Evolutionary conservation across 2,888 invertebrate genomes (phyloP), one percentile per base, ranked within the genome.

Genomic region (Tricholauxania praeusta): DNA sequence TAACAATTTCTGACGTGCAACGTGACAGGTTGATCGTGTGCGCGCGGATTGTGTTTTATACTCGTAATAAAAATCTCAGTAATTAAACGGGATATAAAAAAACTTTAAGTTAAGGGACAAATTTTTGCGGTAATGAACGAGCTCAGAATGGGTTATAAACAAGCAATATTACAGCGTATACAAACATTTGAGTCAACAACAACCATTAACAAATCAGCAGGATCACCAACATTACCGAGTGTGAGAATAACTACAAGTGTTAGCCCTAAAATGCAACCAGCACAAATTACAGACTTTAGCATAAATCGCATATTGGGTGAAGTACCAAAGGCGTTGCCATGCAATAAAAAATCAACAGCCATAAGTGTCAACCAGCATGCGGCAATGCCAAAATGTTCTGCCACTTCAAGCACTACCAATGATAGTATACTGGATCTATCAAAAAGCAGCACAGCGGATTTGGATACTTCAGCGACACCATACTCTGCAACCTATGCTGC

Each of bases 231-330:
- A 55, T 51, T 14, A 14, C 3, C 69, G 15, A 51, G 14, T 12
- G 49, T 17, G 1, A 7, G 28, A 32, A 10, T 51, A 17, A 19
- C 28, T 15, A 62, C 62, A 69, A 69, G 72, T 73, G 49, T 67
- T 12, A 28, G 72, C 48, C 3, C 71, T 17, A 39, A 7, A 39
- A 64, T 19, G 75, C 74, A 57, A 1, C 75, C 55, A 1, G 72
- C 73, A 12, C 82, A 84, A 73, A 81, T 84, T 2, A 87, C 87
- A 2, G 88, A 87, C 76, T 87, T 87, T 68, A 87, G 87, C 75
- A 87, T 87, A 17, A 85, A 82, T 75, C 83, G 84, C 51, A 87
- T 87, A 70, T 74, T 78, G 22, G 74, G 77, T 5, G 72, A 70
- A 49, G 49, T 49, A 12, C 55, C 49, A 14, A 10, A 15, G 17